Base-by-base conservation (phyloP, 2,888 invertebrate species). In the Acheta domesticus region DNA sequence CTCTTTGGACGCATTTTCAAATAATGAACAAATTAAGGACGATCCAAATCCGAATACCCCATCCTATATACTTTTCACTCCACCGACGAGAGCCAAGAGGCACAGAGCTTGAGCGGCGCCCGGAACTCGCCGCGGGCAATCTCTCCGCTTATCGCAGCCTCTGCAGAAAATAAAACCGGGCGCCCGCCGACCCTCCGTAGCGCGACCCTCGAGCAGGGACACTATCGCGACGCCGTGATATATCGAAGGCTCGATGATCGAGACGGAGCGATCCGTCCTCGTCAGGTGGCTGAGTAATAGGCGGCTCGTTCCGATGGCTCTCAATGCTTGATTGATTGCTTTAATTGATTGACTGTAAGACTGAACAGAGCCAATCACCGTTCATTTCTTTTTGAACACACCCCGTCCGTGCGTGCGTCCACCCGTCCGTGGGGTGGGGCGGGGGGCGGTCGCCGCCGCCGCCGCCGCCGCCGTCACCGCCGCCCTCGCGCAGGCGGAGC, bases 201-300 rank as follows among this genome's bases (percentile, higher is more conserved):
- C 19, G 12, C 62, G 62, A 23, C 62, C n/a, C 62, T 62, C 62
- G n/a, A 62, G 62, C 62, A 62, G 62, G 62, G 62, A 62, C 62
- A 62, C 62, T 62, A 62, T 62, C 62, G 14, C 62, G 62, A 62
- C 62, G 62, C 62, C 62, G 62, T 62, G 62, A 62, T 62, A 62
- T 62, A 62, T 62, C 62, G 62, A 62, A 62, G 62, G 62, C 14
- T 62, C 62, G 62, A 62, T 62, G 62, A 62, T 62, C 62, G 62
- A 62, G 62, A 62, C 62, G 62, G 62, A 62, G 62, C 62, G 62
- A 62, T 62, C 62, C 62, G 62, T 62, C 62, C 62, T 62, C 62
- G 62, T 62, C 62, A 62, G 62, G 62, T 62, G 62, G 62, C 62
- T 62, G 62, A 62, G 62, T 62, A 62, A 62, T 62, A 62, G 62